Evolutionary conservation across 2,113 vertebrate species (phyloP).

Genomic region (Gymnobelideus leadbeateri): DNA sequence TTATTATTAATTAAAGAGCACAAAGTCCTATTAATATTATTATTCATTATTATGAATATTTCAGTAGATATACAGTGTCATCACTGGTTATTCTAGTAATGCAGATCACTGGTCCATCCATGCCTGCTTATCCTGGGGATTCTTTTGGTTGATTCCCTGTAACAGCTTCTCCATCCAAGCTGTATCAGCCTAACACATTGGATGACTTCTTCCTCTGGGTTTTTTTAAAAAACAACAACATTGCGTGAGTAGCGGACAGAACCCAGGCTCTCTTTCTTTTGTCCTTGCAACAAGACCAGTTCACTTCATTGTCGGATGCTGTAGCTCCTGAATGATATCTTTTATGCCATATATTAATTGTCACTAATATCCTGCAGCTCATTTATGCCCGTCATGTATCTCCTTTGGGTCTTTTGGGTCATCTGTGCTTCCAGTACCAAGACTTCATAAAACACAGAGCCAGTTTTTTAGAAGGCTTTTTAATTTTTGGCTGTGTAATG

Average conservation of each 20-base stretch:
- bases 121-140: neutral
- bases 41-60: neutral
- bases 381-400: neutral
- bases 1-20: neutral
- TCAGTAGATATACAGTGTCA: neutral
- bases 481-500: neutral
- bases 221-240: neutral
- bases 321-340: neutral
- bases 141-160: neutral
- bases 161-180: neutral
- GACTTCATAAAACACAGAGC: neutral
- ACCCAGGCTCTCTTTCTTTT: neutral
- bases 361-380: neutral
- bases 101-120: neutral
- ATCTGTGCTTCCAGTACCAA: neutral
- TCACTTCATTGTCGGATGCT: neutral
- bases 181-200: neutral
- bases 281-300: neutral
- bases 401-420: neutral
- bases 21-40: neutral
- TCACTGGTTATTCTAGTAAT: neutral
- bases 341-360: neutral
- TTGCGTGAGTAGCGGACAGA: neutral
- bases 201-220: neutral
- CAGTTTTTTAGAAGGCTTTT: neutral